Conservation (phyloP, 2,797 vertebrate species). For the Argya squamiceps region DNA sequence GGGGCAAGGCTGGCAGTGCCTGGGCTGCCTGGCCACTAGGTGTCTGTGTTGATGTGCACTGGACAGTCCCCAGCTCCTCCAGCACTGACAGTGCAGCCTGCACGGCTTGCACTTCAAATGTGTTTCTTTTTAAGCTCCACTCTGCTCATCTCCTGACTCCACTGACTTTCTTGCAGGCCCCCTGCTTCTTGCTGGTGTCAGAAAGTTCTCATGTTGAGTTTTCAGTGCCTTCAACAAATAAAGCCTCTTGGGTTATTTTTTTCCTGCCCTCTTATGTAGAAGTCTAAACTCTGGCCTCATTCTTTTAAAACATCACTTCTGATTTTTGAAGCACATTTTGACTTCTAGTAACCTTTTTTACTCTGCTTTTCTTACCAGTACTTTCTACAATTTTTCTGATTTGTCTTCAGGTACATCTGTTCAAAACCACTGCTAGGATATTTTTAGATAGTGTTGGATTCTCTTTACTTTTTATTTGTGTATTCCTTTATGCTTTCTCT, state of each 20-base stretch:
- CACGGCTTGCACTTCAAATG: rapidly evolving
- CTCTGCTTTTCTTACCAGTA: neutral
- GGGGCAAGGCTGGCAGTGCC: rapidly evolving
- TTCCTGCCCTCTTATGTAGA: neutral
- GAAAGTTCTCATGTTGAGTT: neutral
- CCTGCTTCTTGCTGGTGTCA: neutral
- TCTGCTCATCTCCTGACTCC: neutral
- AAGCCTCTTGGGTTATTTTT: neutral
- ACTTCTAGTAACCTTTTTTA: neutral
- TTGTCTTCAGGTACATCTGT: neutral
- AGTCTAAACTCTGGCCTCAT: neutral
- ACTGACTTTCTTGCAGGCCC: neutral
- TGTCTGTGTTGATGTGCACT: neutral
- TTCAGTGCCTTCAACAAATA: neutral
- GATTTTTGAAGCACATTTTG: neutral
- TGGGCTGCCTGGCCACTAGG: neutral
- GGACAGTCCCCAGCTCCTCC: rapidly evolving
- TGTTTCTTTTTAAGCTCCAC: neutral
- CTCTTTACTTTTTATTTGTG: neutral
- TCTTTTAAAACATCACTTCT: neutral
- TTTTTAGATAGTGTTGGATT: neutral
- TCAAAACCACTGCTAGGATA: neutral
- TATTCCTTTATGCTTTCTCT: neutral
- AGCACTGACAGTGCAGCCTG: neutral
- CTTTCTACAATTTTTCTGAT: neutral